Evolutionary conservation across 2,113 vertebrate species (phyloP), one percentile per base, ranked within the genome.

Genomic region (Ochotona princeps): DNA sequence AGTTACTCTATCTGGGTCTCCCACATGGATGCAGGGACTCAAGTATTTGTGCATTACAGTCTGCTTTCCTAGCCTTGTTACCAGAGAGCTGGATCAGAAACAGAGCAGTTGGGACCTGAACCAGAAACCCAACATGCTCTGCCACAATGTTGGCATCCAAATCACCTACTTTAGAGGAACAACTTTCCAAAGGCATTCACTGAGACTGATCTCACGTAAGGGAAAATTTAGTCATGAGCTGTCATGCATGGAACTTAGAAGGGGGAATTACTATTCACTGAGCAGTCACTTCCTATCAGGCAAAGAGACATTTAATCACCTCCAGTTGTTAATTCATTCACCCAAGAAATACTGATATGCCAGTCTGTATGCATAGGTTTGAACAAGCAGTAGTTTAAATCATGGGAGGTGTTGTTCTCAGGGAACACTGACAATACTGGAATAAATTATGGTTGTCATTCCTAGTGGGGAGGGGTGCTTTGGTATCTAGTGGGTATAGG

Each of bases 401-500:
- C 32, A 85, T n/a, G 8, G 4, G 10, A 5, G 70, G 13, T 5
- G 44, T 49, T 87, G 21, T 1, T 44, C 11, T 76, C 1, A 18
- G n/a, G 25, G 32, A 38, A 10, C 25, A 57, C 54, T 88, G 60
- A 21, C 25, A 60, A 82, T 65, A 7, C 72, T 47, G 89, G 47
- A 69, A 91, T 63, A 95, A 13, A 72, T 73, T 35, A 28, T 25
- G 25, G 5, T 60, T 65, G 21, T 61, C 80, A 78, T 5, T 78
- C 1, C 18, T 26, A 11, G 3, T 8, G 2, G 1, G 11, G 0
- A 0, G 35, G 6, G 10, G 8, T 18, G 23, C 49, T 73, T 1
- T 70, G 26, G 2, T 14, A 21, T 47, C 26, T 51, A 63, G 23
- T 23, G 9, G 14, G 14, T 25, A 7, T 26, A 67, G 12, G 8